Evolutionary conservation across 1,140 invertebrate genomes (phyloP), one percentile per base, ranked within the genome.

Genomic region (Dolichoris vasculosae): DNA sequence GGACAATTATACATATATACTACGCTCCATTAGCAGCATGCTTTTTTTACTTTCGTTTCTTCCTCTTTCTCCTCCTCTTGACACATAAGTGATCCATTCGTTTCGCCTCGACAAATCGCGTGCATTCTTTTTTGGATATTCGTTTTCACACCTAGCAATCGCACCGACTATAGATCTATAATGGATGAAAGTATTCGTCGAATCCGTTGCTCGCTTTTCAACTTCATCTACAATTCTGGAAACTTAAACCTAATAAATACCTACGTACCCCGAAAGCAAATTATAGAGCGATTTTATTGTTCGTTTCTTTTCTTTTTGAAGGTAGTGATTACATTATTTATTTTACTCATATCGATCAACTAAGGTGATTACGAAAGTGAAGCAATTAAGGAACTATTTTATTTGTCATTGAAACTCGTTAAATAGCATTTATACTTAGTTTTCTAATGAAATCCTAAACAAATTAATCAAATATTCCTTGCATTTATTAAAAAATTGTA

Each of bases 151-250:
- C 78, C 40, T 7, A 43, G 78, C 63, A 69, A 81, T 81, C 15
- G 80, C 46, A 8, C 11, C 63, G 51, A 86, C 83, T 86, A 30
- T 48, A 64, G 86, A 87, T 88, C 73, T 64, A 86, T 88, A 87
- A 88, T 88, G 86, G 75, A 82, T 76, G 64, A 73, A 73, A 63
- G 32, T 55, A 77, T 35, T 38, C 43, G 46, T 51, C 80, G 46
- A 67, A 75, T 75, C 81, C 73, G 73, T n/a, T 67, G 73, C 55
- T 38, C 71, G 38, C 73, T 63, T 64, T 83, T 67, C 82, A 55
- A 63, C 71, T 71, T 40, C 35, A 40, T 71, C 67, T 32, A 32
- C 48, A 15, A 17, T 30, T 20, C 32, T 55, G 46, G 46, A 8
- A 40, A 48, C 43, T 48, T 20, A 11, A 13, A 48, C 73, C 40